Percentiles rank a stretch among this genome's conserved stretches.
Evolutionary conservation across 2,797 vertebrate genomes (phyloP).

Genomic region (Lutjanus argentimaculatus): DNA sequence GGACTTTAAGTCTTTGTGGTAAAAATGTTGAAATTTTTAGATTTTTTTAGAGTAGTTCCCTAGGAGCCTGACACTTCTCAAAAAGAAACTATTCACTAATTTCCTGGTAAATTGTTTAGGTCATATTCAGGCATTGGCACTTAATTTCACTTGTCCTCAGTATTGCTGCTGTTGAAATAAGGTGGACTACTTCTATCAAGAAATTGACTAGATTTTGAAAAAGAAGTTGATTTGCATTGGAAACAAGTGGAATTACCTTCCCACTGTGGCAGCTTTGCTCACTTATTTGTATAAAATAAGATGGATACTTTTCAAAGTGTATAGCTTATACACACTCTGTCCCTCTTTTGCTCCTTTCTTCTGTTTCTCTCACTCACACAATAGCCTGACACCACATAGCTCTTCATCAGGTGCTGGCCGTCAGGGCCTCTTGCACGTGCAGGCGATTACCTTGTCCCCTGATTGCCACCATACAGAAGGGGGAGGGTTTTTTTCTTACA

Average conservation of each 20-base stretch:
- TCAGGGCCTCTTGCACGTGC: constrained; percentile 88
- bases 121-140: constrained; percentile 6
- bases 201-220: constrained; percentile 30
- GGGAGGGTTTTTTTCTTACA: constrained; percentile 90
- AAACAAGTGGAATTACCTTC: constrained; percentile 36
- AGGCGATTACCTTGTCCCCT: constrained; percentile 98
- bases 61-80: neutral
- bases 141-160: constrained; percentile 20
- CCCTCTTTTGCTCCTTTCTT: constrained; percentile 34
- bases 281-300: constrained; percentile 49
- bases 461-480: constrained; percentile 97
- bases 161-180: constrained; percentile 28
- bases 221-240: constrained; percentile 49
- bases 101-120: constrained; percentile 3
- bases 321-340: constrained; percentile 17
- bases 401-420: constrained; percentile 98
- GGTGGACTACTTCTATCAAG: constrained; percentile 10
- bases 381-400: constrained; percentile 90
- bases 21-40: neutral
- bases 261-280: constrained; percentile 37
- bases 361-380: constrained; percentile 50
- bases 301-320: constrained; percentile 49
- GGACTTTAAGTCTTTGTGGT: neutral
- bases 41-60: neutral
- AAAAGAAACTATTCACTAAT: constrained; percentile 7